phyloP scores from a whole-genome alignment of 92 coral and sea anemone genomes.

The Parazoanthus darwini region DNA sequence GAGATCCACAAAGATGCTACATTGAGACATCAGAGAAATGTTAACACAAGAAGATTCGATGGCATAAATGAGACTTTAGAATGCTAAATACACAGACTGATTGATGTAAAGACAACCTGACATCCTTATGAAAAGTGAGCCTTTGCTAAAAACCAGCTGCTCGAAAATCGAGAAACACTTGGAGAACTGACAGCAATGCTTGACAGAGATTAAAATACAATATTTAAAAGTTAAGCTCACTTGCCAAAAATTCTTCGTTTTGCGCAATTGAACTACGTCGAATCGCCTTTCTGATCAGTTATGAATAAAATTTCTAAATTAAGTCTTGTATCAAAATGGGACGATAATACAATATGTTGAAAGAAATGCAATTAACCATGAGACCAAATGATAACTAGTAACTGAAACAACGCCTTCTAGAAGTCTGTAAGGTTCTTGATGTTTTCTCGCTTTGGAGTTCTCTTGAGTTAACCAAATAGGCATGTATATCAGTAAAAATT shows the following conservation, averaged over 20 bases:
- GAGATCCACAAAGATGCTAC: constrained; percentile 64
- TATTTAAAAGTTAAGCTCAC: constrained; percentile 15
- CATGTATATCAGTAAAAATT: constrained; percentile 9
- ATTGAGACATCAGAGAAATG: constrained; percentile 66
- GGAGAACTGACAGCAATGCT: constrained; percentile 33
- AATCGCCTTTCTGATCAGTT: neutral
- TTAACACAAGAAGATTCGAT: constrained; percentile 70
- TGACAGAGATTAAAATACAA: constrained; percentile 32
- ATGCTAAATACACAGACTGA: constrained; percentile 93
- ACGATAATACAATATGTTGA: neutral
- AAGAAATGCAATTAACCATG: constrained; percentile 13
- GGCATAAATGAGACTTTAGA: constrained; percentile 69
- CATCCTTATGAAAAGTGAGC: constrained; percentile 83
- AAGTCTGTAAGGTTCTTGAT: constrained; percentile 15
- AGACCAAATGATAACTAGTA: neutral
- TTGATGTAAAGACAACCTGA: constrained; percentile 62
- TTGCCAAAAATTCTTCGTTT: neutral
- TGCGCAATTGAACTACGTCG: neutral
- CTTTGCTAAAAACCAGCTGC: constrained; percentile 41
- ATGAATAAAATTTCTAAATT: constrained; percentile 1
- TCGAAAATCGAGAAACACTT: constrained; percentile 43
- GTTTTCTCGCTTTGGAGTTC: neutral
- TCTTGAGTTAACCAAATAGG: constrained; percentile 28
- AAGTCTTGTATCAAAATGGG: neutral
- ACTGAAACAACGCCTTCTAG: neutral